phyloP scores from a whole-genome alignment of 2,888 invertebrate species.

The Heliconius charithonia region DNA sequence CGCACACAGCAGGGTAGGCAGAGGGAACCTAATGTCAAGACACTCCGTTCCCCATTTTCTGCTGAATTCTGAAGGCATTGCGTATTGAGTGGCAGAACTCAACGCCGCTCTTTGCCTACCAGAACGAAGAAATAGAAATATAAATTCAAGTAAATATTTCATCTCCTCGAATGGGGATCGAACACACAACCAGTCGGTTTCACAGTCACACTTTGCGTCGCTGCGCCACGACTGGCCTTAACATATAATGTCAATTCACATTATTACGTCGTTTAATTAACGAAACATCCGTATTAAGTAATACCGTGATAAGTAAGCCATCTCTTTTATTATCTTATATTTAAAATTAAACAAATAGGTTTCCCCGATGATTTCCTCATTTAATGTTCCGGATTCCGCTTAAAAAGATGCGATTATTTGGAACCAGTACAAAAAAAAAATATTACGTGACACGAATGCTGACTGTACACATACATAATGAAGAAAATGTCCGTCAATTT shows the following conservation, averaged over 20 bases:
- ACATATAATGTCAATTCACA: not conserved
- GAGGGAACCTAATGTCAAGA: too few species aligned
- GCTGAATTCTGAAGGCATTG: too few species aligned
- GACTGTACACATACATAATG: slow-evolving; percentile 59
- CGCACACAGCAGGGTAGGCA: too few species aligned
- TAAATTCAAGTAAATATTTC: too few species aligned
- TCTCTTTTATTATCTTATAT: not conserved
- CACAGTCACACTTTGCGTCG: too few species aligned
- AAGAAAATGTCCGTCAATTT: slow-evolving; percentile 62
- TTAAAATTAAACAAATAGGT: not conserved
- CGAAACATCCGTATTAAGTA: not conserved
- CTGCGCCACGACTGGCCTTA: too few species aligned
- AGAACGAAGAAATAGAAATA: too few species aligned
- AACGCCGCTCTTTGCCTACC: too few species aligned
- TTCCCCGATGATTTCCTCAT: slow-evolving; percentile 11
- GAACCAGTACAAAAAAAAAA: slow-evolving; percentile 41
- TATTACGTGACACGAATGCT: slow-evolving; percentile 48
- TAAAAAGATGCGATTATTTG: slow-evolving; percentile 38
- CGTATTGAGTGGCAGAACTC: too few species aligned
- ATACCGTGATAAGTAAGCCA: not conserved
- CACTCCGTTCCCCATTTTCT: too few species aligned
- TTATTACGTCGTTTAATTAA: not conserved
- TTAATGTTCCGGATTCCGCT: slow-evolving; percentile 22
- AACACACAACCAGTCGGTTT: too few species aligned
- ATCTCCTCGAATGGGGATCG: too few species aligned